Percentiles rank a stretch among this genome's conserved stretches.
These are phyloP conservation scores for Orientallactaga sibirica DNA, from an alignment of 2,797 vertebrate species.

Conservation along the genomic window DNA sequence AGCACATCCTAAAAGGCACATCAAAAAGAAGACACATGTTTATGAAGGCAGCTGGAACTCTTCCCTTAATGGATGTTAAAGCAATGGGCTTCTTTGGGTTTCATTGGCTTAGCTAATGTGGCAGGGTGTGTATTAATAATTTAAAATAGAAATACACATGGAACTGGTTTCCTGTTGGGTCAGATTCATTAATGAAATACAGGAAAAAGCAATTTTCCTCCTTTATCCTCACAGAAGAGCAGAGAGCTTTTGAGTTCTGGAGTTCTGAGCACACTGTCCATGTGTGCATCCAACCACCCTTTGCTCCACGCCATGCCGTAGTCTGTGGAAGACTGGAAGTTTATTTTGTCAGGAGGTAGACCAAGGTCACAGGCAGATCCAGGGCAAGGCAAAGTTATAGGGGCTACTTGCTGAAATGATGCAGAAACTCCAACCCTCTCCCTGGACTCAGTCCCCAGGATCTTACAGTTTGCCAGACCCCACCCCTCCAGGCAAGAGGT, in stretches of 20 bases:
- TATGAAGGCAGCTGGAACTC: neutral
- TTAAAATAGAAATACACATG: conserved; percentile 21
- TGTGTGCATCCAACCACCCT: neutral
- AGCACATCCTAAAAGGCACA: conserved; percentile 17
- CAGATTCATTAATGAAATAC: neutral
- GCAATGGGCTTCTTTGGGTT: neutral
- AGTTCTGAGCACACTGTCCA: neutral
- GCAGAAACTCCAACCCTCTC: no score
- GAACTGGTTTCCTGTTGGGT: conserved; percentile 21
- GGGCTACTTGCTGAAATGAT: no score
- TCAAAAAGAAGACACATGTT: conserved; percentile 35
- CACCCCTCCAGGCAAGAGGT: neutral
- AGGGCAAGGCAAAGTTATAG: neutral
- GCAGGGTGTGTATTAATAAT: neutral
- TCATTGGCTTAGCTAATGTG: neutral
- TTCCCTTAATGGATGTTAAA: conserved; percentile 3
- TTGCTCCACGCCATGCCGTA: neutral
- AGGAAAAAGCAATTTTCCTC: neutral
- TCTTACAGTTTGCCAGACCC: neutral
- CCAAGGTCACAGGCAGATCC: neutral
- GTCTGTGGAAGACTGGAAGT: neutral
- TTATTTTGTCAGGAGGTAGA: neutral
- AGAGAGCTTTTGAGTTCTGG: neutral
- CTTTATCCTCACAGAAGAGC: neutral
- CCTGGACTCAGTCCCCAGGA: neutral